Percentiles rank a stretch among this genome's conserved stretches.
Conservation (phyloP, 2,113 vertebrate genomes). For the Zosterops pallidus region DNA sequence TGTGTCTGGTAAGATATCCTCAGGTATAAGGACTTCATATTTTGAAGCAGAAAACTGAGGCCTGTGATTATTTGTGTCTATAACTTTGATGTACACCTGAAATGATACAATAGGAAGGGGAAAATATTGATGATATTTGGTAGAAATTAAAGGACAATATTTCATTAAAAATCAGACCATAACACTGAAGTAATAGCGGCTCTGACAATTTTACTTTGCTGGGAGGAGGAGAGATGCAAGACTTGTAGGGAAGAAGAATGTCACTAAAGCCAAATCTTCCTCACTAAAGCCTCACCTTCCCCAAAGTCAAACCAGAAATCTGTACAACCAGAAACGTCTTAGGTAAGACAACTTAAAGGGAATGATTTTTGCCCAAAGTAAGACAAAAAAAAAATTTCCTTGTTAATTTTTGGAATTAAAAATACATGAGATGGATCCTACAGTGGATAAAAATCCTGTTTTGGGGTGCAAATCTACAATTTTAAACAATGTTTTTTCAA, state of each 20-base stretch:
- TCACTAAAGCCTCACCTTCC: neutral
- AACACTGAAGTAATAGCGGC: neutral
- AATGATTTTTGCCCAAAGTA: neutral
- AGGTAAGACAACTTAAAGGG: neutral
- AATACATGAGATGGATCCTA: neutral
- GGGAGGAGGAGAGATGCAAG: neutral
- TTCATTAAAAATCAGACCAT: neutral
- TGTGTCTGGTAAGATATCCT: slow-evolving; percentile 84
- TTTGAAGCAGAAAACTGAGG: slow-evolving; percentile 88
- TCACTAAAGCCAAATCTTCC: neutral
- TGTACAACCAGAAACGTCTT: neutral
- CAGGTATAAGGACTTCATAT: slow-evolving; percentile 87
- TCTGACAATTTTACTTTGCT: neutral
- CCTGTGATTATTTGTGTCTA: slow-evolving; percentile 97
- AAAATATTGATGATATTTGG: neutral
- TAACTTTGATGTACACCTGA: slow-evolving; percentile 94
- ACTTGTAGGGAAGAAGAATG: neutral
- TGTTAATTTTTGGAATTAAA: neutral
- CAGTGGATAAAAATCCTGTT: neutral
- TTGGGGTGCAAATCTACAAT: neutral
- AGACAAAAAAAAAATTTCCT: neutral
- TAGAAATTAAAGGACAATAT: neutral
- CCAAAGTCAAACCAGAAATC: neutral
- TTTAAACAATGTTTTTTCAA: neutral
- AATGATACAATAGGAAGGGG: slow-evolving; percentile 1